phyloP scores from a whole-genome alignment of 53 echinoderm and acorn worm species.

The Actinopyga echinites region DNA sequence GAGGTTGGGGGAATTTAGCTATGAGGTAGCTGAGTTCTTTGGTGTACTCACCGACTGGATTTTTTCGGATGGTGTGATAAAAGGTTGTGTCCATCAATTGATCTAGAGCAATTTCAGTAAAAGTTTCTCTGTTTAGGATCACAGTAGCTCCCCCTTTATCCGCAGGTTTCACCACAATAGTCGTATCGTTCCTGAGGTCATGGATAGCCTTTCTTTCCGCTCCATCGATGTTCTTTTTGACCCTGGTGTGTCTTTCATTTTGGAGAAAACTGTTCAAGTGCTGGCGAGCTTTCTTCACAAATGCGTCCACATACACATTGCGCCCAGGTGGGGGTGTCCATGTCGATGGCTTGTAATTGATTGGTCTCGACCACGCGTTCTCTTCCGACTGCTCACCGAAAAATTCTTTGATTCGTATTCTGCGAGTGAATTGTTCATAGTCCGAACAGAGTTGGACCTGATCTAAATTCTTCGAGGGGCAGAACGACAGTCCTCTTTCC shows the following conservation, averaged over 20 bases:
- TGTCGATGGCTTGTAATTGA: not conserved
- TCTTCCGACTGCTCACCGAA: no score
- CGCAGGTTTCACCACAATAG: not conserved
- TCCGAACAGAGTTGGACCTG: no score
- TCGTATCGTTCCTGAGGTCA: not conserved
- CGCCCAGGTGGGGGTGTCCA: not conserved
- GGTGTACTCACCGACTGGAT: not conserved
- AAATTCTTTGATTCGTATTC: no score
- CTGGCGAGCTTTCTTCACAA: not conserved
- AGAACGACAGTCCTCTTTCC: no score
- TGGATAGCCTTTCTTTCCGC: not conserved
- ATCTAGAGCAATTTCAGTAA: no score
- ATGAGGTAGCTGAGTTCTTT: constrained; percentile 1
- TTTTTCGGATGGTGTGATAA: no score
- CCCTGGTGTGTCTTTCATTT: not conserved
- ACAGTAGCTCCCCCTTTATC: not conserved
- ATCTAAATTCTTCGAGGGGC: no score
- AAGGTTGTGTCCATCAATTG: not conserved
- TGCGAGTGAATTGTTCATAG: no score
- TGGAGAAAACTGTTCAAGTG: not conserved
- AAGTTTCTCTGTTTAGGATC: not conserved
- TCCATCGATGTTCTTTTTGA: not conserved
- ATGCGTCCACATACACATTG: not conserved
- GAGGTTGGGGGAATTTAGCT: not conserved
- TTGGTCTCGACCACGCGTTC: not conserved